A percentile compares a stretch with the other conserved stretches of the same genome.
Conservation (phyloP, 1,140 invertebrate genomes). For the Magallana gigas region DNA sequence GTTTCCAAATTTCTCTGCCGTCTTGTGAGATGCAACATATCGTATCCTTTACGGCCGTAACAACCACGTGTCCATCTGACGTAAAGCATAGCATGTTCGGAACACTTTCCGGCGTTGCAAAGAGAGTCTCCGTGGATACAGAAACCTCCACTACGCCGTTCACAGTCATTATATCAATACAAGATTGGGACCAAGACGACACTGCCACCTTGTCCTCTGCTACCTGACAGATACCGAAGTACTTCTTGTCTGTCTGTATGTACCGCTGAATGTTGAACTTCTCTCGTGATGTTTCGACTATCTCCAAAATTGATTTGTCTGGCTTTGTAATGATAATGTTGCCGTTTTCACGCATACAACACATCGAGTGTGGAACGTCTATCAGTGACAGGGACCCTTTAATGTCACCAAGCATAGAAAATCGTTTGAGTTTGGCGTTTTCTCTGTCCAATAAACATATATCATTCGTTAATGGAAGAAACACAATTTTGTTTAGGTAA, state of each 20-base stretch:
- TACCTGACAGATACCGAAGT: conserved; percentile 47
- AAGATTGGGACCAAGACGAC: conserved; percentile 51
- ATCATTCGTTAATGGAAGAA: conserved; percentile 5
- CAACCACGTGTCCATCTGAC: conserved; percentile 7
- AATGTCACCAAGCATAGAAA: conserved; percentile 9
- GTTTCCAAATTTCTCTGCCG: background rate
- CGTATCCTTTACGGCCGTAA: background rate
- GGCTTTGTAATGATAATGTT: conserved; percentile 48
- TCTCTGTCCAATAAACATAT: conserved; percentile 48
- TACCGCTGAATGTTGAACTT: conserved; percentile 40
- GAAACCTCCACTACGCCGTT: conserved; percentile 4
- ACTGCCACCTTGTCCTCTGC: conserved; percentile 31
- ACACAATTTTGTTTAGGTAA: conserved; percentile 34
- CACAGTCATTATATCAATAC: conserved; percentile 43
- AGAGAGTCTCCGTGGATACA: background rate
- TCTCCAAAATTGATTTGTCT: conserved; percentile 46
- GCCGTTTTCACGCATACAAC: conserved; percentile 2
- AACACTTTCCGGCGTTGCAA: conserved; percentile 43
- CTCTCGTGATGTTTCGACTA: conserved; percentile 18
- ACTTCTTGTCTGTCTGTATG: conserved; percentile 41
- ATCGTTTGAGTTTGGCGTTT: conserved; percentile 45
- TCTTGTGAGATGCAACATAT: background rate
- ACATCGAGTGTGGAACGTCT: conserved; percentile 48
- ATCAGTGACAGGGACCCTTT: conserved; percentile 20
- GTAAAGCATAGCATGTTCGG: conserved; percentile 46